A percentile compares a stretch with the other conserved stretches of the same genome.
phyloP scores from a whole-genome alignment of 2,888 invertebrate species.

The Orthosia gracilis region DNA sequence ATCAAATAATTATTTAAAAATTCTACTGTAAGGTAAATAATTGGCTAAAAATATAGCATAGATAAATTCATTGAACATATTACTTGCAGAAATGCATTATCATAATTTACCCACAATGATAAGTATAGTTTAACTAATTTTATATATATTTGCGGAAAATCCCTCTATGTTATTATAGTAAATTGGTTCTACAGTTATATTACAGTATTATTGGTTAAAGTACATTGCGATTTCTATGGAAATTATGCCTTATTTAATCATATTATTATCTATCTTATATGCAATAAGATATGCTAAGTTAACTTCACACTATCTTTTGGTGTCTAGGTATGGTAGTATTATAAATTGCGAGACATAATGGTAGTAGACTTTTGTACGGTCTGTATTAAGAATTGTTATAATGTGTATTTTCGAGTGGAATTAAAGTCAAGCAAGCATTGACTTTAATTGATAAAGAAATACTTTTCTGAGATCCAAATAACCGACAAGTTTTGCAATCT shows the following conservation, averaged over 20 bases:
- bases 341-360: constrained; percentile 6
- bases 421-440: not conserved
- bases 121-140: constrained; percentile 33
- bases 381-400: not conserved
- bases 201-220: constrained; percentile 45
- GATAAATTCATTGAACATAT: constrained; percentile 18
- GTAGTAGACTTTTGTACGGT: not conserved
- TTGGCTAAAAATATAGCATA: not conserved
- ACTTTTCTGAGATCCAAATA: no score
- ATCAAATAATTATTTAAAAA: not conserved
- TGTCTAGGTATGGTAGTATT: constrained; percentile 3
- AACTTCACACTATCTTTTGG: constrained; percentile 8
- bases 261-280: constrained; percentile 38
- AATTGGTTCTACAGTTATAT: constrained; percentile 46
- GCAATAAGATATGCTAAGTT: constrained; percentile 50
- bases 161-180: constrained; percentile 34
- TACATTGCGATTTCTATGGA: constrained; percentile 43
- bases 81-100: constrained; percentile 16
- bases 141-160: constrained; percentile 38
- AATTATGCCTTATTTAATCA: constrained; percentile 50
- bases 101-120: constrained; percentile 10
- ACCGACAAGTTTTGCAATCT: no score
- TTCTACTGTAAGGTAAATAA: not conserved
- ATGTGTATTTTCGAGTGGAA: not conserved
- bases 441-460: not conserved